Evolutionary conservation across 1,140 invertebrate genomes (phyloP), one percentile per base, ranked within the genome.

Genomic region (Chymomyza costata): DNA sequence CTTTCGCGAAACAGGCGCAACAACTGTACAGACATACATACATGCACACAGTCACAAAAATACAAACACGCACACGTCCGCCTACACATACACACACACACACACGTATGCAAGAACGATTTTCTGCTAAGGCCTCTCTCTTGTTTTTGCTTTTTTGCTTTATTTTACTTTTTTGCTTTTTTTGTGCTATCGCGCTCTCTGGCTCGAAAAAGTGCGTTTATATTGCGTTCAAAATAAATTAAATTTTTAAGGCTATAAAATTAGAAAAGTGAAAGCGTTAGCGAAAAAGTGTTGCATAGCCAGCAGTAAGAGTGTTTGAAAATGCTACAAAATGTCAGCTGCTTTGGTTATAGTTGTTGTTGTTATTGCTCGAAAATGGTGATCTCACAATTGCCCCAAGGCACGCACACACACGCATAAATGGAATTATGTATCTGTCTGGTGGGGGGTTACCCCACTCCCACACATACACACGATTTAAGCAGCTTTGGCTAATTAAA

Each of bases 261-360:
- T n/a, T 49, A 47, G 34, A n/a, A n/a, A 38, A 43, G 51, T 54
- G 58, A 25, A 46, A 11, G 28, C n/a, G 28, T 48, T 39, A 56
- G 15, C 46, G 48, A 41, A 70, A 45, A 69, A 47, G 71, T 66
- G 70, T 78, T 78, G 71, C 70, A 76, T 70, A 71, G n/a, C 71
- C 70, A 62, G 66, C 53, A 69, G 70, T n/a, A n/a, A n/a, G 65
- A 61, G 53, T 51, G 8, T 25, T 25, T 25, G 21, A 25, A 25
- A 25, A 8, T 5, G 21, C n/a, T n/a, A n/a, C n/a, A n/a, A n/a
- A n/a, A n/a, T n/a, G n/a, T n/a, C n/a, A n/a, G n/a, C n/a, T n/a
- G n/a, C n/a, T n/a, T n/a, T n/a, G n/a, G n/a, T n/a, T n/a, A n/a
- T n/a, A n/a, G n/a, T n/a, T n/a, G n/a, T n/a, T n/a, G n/a, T n/a